phyloP scores from a whole-genome alignment of 2,113 vertebrate genomes.

The Brachyhypopomus occidentalis region DNA sequence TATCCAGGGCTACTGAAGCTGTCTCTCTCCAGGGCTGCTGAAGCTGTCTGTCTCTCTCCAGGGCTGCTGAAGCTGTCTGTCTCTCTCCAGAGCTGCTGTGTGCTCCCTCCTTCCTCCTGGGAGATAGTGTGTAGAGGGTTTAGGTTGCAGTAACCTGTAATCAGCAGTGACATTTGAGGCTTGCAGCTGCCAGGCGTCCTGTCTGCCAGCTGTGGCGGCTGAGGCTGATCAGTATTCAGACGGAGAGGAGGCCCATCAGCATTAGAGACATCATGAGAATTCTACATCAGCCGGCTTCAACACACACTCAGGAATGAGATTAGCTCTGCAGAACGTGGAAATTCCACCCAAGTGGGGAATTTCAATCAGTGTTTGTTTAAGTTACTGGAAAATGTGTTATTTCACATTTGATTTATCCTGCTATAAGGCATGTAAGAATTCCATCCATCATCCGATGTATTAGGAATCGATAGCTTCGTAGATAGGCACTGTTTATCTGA shows the following conservation, averaged over 20 bases:
- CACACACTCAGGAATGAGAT: slow-evolving; percentile 52
- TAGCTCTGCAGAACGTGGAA: slow-evolving; percentile 21
- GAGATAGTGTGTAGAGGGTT: not conserved
- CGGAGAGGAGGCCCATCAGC: slow-evolving; percentile 32
- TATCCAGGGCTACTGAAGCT: no score
- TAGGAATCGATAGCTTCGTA: not conserved
- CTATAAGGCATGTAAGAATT: slow-evolving; percentile 46
- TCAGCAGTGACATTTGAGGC: not conserved
- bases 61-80: no score
- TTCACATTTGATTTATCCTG: slow-evolving; percentile 59
- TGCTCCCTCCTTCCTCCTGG: not conserved
- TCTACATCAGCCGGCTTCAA: slow-evolving; percentile 48
- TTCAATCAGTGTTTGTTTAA: slow-evolving; percentile 59
- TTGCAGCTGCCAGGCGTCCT: not conserved
- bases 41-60: no score
- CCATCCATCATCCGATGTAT: slow-evolving; percentile 46
- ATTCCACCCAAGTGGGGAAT: slow-evolving; percentile 43
- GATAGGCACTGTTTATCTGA: not conserved
- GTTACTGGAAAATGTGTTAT: slow-evolving; percentile 48
- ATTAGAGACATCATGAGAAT: slow-evolving; percentile 62
- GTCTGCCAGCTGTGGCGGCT: not conserved
- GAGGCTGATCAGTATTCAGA: not conserved
- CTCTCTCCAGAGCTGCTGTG: no score
- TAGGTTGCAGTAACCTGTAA: not conserved
- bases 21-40: no score